Evolutionary conservation across 2,888 invertebrate species (phyloP).

Genomic region (Nasonia oneida): DNA sequence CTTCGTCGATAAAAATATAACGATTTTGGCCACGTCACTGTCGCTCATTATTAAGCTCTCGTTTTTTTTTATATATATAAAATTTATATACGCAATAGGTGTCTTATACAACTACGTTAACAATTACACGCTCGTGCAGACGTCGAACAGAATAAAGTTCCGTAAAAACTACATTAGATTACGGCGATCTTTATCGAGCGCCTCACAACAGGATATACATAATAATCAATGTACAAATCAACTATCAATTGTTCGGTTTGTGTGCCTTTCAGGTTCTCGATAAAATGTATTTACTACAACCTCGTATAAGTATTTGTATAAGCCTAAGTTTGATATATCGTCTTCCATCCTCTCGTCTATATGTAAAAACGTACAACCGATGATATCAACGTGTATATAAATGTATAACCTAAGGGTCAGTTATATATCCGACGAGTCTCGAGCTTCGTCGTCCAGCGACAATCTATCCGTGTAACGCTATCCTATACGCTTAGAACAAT

Average conservation of each 20-base stretch:
- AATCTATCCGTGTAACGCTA: neutral
- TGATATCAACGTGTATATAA: neutral
- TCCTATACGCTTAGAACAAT: neutral
- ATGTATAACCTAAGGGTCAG: neutral
- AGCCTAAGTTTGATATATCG: neutral
- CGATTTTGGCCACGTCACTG: neutral
- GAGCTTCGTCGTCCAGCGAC: slow-evolving; percentile 61
- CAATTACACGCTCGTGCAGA: neutral
- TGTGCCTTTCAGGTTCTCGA: neutral
- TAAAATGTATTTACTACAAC: neutral
- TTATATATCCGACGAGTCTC: slow-evolving; percentile 35
- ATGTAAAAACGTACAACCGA: neutral
- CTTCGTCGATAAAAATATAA: neutral
- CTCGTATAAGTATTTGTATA: neutral
- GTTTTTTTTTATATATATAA: neutral
- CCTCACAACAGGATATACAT: neutral
- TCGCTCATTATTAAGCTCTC: neutral
- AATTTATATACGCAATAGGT: neutral
- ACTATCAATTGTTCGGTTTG: neutral
- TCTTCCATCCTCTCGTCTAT: neutral
- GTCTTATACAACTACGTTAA: neutral
- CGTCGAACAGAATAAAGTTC: neutral
- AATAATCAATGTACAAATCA: neutral
- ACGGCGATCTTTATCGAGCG: neutral
- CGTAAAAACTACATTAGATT: neutral